phyloP scores from a whole-genome alignment of 1,140 invertebrate genomes.

The Pseudachorutes palmiensis region DNA sequence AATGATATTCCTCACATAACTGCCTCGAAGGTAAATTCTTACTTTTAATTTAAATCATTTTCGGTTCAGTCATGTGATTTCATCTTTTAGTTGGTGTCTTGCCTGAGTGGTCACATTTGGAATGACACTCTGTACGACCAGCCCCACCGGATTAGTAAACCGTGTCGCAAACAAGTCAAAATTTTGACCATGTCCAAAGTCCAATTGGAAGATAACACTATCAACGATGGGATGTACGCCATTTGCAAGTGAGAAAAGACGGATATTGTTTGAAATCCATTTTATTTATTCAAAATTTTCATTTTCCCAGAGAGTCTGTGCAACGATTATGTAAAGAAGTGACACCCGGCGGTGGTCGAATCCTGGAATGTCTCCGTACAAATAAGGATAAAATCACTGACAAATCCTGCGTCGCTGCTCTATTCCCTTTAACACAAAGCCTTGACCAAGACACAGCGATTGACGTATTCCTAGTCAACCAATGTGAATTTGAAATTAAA shows the following conservation, averaged over 20 bases:
- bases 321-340: conserved; percentile 18
- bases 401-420: conserved; percentile 17
- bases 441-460: conserved; percentile 24
- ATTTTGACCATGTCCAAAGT: conserved; percentile 46
- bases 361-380: conserved; percentile 30
- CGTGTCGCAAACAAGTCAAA: conserved; percentile 74
- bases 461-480: conserved; percentile 24
- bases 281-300: not conserved
- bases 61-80: too few relatives aligned
- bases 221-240: conserved; percentile 67
- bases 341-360: conserved; percentile 27
- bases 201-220: conserved; percentile 75
- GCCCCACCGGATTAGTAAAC: conserved; percentile 67
- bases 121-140: conserved; percentile 76
- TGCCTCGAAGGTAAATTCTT: conserved; percentile 45
- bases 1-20: conserved; percentile 41
- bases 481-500: conserved; percentile 33
- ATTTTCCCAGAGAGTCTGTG: conserved; percentile 19
- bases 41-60: too few relatives aligned
- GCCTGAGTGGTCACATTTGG: conserved; percentile 78
- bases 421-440: conserved; percentile 30
- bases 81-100: conserved; percentile 71
- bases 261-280: conserved; percentile 16
- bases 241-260: conserved; percentile 40
- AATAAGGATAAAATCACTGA: conserved; percentile 20